A percentile compares a stretch with the other conserved stretches of the same genome.
Conservation (phyloP, 2,113 vertebrate species). For the Alectura lathami region DNA sequence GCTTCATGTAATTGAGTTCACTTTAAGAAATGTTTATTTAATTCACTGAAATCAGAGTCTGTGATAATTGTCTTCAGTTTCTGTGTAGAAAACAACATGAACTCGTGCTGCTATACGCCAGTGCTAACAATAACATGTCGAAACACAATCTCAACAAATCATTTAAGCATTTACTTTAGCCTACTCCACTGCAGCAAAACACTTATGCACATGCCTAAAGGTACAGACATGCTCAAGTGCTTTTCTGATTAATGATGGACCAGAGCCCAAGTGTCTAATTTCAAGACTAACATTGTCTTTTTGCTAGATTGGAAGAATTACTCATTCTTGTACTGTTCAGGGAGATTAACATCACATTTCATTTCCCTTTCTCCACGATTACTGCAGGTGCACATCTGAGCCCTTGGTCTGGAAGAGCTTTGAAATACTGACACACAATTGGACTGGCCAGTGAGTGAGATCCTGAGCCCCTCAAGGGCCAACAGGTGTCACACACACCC, state of each 20-base stretch:
- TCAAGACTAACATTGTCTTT: slow-evolving; percentile 26
- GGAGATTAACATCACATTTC: slow-evolving; percentile 20
- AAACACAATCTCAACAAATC: background rate
- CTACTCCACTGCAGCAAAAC: slow-evolving; percentile 35
- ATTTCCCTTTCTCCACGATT: background rate
- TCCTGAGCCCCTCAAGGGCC: background rate
- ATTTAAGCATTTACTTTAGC: slow-evolving; percentile 29
- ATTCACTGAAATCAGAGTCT: slow-evolving; percentile 23
- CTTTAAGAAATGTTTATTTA: slow-evolving; percentile 26
- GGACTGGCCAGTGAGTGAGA: background rate
- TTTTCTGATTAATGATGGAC: slow-evolving; percentile 46
- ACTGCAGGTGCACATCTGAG: background rate
- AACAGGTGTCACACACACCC: background rate
- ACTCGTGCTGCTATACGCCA: background rate
- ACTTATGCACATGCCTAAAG: slow-evolving; percentile 41
- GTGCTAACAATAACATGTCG: background rate
- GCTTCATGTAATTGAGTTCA: background rate
- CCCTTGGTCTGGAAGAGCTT: background rate
- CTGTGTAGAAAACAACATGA: background rate
- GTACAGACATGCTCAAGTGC: slow-evolving; percentile 31
- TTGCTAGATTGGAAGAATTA: slow-evolving; percentile 44
- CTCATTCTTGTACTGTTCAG: background rate
- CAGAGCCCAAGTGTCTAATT: slow-evolving; percentile 51
- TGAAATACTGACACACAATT: background rate
- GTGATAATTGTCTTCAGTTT: background rate